Evolutionary conservation across 1,140 invertebrate genomes (phyloP), one percentile per base, ranked within the genome.

Genomic region (Diachasma alloeum): DNA sequence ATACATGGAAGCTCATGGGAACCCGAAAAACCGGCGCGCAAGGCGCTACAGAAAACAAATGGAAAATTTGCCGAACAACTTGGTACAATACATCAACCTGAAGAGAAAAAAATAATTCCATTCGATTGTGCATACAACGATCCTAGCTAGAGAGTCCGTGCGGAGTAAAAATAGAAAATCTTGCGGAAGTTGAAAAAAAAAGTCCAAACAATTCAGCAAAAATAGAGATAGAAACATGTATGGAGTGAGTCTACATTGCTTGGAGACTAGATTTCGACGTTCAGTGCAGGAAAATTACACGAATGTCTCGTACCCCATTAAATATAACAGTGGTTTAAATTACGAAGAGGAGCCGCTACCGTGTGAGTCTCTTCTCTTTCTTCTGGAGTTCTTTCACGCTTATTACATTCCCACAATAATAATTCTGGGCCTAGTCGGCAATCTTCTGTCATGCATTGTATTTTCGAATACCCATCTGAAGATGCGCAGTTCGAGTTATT

Each of bases 321-420:
- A n/a, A 8, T 36, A 53, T 24, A 17, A 42, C 11, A 26, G 26
- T 13, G 8, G 63, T 22, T 13, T 44, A 0, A 77, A 82, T 11
- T 72, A 79, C 5, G 83, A 86, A 22, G 84, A 86, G 0, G 86
- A 84, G 19, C 69, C 0, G 59, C 74, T 4, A 78, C 75, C 78
- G 0, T 89, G 88, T 26, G 79, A 80, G 9, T 82, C 84, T 0
- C 39, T 90, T 0, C 83, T 86, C 37, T 86, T 86, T 31, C 74
- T 90, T 0, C 72, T 91, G n/a, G 90, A 91, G 48, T 88, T 90
- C 22, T 88, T 92, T 9, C 88, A 91, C 42, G 75, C 85, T 0
- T 92, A 92, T 75, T 90, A 92, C 79, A 88, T 92, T 4, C 91
- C 92, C 0, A 76, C 86, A 0, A 91, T 92, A 10, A 91, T 93